phyloP scores from a whole-genome alignment of 2,113 vertebrate species.

The Ptilonorhynchus violaceus region DNA sequence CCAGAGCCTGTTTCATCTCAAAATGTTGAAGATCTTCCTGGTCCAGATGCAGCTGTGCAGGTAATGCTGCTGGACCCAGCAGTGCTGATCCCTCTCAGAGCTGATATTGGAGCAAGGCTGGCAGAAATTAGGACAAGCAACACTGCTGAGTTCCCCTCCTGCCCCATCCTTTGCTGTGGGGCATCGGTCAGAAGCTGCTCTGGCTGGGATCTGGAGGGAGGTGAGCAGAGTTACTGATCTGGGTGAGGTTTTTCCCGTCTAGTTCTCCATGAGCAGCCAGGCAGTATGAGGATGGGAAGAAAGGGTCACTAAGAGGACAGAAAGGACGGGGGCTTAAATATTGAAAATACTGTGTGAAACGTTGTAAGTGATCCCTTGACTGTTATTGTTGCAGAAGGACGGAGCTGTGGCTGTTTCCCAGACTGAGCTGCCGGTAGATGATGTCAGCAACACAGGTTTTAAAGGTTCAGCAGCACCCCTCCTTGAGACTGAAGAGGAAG shows the following conservation, averaged over 20 bases:
- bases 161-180: neutral
- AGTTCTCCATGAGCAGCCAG: neutral
- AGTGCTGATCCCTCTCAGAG: neutral
- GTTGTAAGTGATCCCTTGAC: neutral
- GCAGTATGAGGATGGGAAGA: neutral
- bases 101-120: neutral
- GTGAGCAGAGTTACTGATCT: neutral
- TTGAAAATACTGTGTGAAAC: neutral
- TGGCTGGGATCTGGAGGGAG: neutral
- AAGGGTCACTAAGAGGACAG: neutral
- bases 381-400: constrained; percentile 26
- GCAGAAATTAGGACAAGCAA: neutral
- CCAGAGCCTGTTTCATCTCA: neutral
- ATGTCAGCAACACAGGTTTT: neutral
- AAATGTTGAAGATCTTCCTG: neutral
- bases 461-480: neutral
- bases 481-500: neutral
- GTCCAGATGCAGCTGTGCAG: neutral
- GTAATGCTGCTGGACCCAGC: neutral
- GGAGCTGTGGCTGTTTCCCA: neutral
- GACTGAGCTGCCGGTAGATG: neutral
- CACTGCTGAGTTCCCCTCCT: neutral
- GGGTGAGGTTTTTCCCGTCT: neutral
- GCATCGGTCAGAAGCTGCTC: neutral
- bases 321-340: neutral